phyloP scores from a whole-genome alignment of 2,888 invertebrate species.

The Agelastica alni region DNA sequence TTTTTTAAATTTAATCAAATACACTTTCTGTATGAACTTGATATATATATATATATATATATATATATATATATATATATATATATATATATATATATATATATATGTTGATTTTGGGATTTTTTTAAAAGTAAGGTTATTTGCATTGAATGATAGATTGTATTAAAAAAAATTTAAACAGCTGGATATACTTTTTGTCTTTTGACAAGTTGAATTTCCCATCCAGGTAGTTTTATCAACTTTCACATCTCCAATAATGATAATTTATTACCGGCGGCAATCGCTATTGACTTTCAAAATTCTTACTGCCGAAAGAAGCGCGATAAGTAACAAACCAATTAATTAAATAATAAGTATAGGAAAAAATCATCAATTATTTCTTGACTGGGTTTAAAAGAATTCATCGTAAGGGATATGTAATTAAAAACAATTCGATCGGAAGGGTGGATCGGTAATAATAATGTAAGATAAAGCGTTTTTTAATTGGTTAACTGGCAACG shows the following conservation, averaged over 20 bases:
- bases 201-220: background rate
- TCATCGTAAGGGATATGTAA: background rate
- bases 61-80: no score
- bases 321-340: constrained; percentile 16
- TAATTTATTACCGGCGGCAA: constrained; percentile 22
- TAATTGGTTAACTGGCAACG: no score
- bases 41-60: no score
- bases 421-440: background rate
- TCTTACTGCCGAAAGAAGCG: constrained; percentile 8
- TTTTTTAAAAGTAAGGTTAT: no score
- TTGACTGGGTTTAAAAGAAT: background rate
- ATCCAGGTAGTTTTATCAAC: constrained; percentile 8
- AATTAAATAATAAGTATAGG: constrained; percentile 16
- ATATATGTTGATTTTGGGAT: no score
- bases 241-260: constrained; percentile 16
- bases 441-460: background rate
- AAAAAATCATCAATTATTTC: constrained; percentile 18
- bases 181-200: no score
- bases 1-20: no score
- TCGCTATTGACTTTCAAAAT: constrained; percentile 11
- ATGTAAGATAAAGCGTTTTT: background rate
- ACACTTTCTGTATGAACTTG: no score
- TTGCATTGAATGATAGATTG: no score
- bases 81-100: no score
- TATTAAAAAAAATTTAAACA: no score